These are phyloP conservation scores for Cryptoprocta ferox DNA, from an alignment of 2,797 vertebrate genomes.

Conservation along the genomic window DNA sequence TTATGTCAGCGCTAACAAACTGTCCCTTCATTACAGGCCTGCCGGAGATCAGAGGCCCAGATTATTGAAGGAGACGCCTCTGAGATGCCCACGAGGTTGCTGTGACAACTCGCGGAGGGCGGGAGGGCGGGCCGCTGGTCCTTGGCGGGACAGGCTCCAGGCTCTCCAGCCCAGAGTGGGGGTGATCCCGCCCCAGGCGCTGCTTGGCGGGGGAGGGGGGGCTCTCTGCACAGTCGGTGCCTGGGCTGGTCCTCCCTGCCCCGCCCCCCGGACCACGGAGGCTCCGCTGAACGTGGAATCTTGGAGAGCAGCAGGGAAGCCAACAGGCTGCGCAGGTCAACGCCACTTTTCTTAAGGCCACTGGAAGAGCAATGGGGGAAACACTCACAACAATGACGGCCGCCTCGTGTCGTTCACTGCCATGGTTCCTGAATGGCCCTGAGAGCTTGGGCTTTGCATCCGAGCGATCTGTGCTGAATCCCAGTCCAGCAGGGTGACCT, in stretches of 20 bases:
- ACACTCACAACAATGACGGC: fast-evolving
- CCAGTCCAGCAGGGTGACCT: neutral
- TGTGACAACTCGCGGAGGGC: constrained; percentile 84
- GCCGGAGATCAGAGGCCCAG: constrained; percentile 89
- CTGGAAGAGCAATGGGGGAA: fast-evolving
- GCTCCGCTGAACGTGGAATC: neutral
- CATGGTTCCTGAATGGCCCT: fast-evolving
- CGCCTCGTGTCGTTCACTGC: fast-evolving
- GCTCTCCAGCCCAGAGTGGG: constrained; percentile 77
- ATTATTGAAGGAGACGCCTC: constrained; percentile 89
- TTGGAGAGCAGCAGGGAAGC: neutral
- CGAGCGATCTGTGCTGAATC: fast-evolving
- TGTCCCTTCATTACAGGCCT: constrained; percentile 88
- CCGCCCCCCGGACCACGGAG: neutral
- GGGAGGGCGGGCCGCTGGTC: constrained; percentile 51
- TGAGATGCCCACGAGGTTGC: constrained; percentile 88
- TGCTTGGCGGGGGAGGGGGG: constrained; percentile 68
- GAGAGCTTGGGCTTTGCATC: neutral
- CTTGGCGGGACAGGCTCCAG: constrained; percentile 75
- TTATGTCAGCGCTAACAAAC: constrained; percentile 88
- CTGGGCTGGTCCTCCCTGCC: neutral
- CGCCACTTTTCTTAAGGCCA: neutral
- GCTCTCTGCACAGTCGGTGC: constrained; percentile 46
- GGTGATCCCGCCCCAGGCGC: constrained; percentile 63
- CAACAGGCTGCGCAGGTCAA: fast-evolving